Conservation (phyloP, 2,888 invertebrate genomes). For the Ornithoptera priamus region DNA sequence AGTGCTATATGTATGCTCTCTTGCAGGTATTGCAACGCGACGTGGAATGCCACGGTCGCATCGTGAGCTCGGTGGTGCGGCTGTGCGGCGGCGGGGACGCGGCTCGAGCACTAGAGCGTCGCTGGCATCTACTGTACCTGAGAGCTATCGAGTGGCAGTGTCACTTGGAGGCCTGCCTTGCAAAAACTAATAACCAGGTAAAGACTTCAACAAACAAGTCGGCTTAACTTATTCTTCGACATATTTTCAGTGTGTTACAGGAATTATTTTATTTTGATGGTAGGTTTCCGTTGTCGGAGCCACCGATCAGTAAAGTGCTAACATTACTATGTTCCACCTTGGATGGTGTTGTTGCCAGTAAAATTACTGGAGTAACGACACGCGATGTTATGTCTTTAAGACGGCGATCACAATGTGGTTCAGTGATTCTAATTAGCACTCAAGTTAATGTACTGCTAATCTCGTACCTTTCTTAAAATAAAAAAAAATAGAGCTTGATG, state of each 20-base stretch:
- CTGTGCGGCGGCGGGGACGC: constrained; percentile 85
- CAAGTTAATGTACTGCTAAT: too few species aligned
- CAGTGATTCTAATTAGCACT: too few species aligned
- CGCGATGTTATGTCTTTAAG: too few species aligned
- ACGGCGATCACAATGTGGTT: too few species aligned
- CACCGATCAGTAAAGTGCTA: too few species aligned
- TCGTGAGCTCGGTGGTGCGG: constrained; percentile 88
- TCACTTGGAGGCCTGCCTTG: constrained; percentile 89
- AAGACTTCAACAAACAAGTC: neutral
- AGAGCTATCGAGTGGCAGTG: constrained; percentile 95
- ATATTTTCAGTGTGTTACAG: neutral
- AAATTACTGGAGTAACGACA: too few species aligned
- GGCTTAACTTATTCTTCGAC: neutral
- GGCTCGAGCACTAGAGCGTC: constrained; percentile 88
- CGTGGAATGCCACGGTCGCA: constrained; percentile 94
- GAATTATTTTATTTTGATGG: too few species aligned
- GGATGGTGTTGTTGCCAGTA: too few species aligned
- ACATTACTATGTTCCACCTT: too few species aligned
- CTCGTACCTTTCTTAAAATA: too few species aligned
- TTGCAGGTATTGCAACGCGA: constrained; percentile 93
- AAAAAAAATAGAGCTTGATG: too few species aligned
- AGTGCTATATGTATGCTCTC: constrained; percentile 5
- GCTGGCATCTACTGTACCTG: constrained; percentile 94
- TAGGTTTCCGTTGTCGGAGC: too few species aligned
- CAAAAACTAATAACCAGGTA: constrained; percentile 82